Evolutionary conservation across 2,888 invertebrate species (phyloP).

Genomic region (Prosapia bicincta): DNA sequence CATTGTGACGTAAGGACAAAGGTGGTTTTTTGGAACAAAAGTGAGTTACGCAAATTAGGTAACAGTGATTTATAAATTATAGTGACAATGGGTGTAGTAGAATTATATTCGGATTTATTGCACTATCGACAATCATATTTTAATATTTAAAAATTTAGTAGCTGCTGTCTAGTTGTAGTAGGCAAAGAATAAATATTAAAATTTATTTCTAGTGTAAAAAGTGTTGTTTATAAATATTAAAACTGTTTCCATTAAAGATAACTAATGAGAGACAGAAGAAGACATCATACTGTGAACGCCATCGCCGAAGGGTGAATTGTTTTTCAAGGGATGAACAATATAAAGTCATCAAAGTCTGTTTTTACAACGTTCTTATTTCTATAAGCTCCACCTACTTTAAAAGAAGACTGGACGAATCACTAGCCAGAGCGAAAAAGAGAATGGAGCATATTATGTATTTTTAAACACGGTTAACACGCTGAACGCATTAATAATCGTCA

Average conservation of each 20-base stretch:
- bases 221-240: too few relatives aligned
- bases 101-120: too few relatives aligned
- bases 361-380: not conserved
- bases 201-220: too few relatives aligned
- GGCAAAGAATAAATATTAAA: not conserved
- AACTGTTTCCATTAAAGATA: not conserved
- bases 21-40: not conserved
- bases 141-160: not conserved
- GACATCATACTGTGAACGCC: not conserved
- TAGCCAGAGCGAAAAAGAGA: not conserved
- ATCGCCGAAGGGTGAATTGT: not conserved
- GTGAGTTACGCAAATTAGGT: not conserved
- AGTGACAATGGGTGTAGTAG: not conserved
- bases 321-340: not conserved
- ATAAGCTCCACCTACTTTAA: not conserved
- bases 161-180: not conserved
- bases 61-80: not conserved
- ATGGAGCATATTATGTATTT: not conserved
- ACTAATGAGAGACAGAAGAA: not conserved
- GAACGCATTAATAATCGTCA: conserved; percentile 24
- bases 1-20: not conserved
- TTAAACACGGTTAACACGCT: conserved; percentile 11
- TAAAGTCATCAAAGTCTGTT: not conserved
- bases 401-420: not conserved
- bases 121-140: not conserved